Evolutionary conservation across 2,797 vertebrate species (phyloP), one percentile per base, ranked within the genome.

Genomic region (Danio aesculapii): DNA sequence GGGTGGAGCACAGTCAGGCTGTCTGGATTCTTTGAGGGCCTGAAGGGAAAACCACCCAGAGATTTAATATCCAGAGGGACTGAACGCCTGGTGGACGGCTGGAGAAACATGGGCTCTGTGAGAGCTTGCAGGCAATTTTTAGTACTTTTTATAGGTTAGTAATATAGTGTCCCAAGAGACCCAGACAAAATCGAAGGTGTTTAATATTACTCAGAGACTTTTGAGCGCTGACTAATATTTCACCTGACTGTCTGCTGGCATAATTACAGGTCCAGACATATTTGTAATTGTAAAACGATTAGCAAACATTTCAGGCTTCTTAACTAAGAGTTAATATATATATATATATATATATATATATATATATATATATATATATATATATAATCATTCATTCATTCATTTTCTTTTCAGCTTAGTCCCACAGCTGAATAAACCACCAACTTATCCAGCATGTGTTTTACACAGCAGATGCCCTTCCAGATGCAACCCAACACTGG

Each of bases 121-220:
- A 81, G 86, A 59, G 61, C 89, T 89, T 86, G 77, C 80, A 80
- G 87, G 90, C 89, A 90, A 92, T 76, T 91, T 91, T 89, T 58
- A 84, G 84, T 90, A 89, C 90, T 91, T 93, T 92, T 93, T 92
- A 91, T 92, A 93, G 91, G 88, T 89, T 66, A 62, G 87, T 91
- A 92, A 93, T 91, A 90, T 87, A 82, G 90, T 87, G 87, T 79
- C 87, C 79, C 81, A 66, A 46, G 7, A 9, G 80, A 90, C 88
- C 88, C 88, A 13, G 78, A 91, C 90, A 91, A 91, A 91, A 91
- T 92, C 86, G 90, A 81, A 88, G 90, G 89, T 91, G 92, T 91
- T 91, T 89, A 87, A 90, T 90, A 89, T 90, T 87, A 86, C 74
- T 79, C 85, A 79, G 86, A 89, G 91, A 88, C 91, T 91, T 90